Percentiles rank a stretch among this genome's conserved stretches.
These are phyloP conservation scores for Scaptodrosophila latifasciaeformis DNA, from an alignment of 2,888 invertebrate genomes.

Conservation along the genomic window DNA sequence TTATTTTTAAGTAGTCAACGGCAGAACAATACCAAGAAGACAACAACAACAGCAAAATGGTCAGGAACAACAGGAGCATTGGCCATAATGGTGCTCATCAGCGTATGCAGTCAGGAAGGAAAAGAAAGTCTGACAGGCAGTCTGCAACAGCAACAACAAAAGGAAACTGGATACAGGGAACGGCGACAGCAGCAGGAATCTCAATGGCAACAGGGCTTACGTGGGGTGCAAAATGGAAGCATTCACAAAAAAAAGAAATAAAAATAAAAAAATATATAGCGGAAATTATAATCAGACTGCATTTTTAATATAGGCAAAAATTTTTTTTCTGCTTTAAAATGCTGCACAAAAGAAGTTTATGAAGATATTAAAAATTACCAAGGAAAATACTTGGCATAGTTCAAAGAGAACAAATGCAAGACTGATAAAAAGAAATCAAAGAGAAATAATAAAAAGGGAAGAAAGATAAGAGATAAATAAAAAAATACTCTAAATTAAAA, in stretches of 20 bases:
- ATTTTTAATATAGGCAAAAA: conserved; percentile 2
- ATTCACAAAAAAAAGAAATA: conserved; percentile 13
- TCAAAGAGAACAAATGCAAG: not conserved
- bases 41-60: conserved; percentile 24
- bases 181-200: not conserved
- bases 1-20: conserved; percentile 38
- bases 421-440: not conserved
- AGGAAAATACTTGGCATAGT: not conserved
- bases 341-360: not conserved
- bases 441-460: too few species aligned
- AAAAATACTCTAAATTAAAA: too few species aligned
- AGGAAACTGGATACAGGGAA: too few species aligned
- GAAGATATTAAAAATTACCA: not conserved
- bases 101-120: conserved; percentile 17
- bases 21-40: conserved; percentile 41
- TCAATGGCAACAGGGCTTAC: too few species aligned
- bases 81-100: conserved; percentile 27
- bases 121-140: conserved; percentile 12
- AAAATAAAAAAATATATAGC: not conserved
- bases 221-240: not conserved
- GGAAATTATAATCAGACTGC: conserved; percentile 27
- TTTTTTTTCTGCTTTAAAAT: not conserved
- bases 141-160: not conserved
- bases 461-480: too few species aligned
- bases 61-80: not conserved